Base-by-base conservation (phyloP, 2,113 vertebrate genomes). In the Trinectes maculatus region DNA sequence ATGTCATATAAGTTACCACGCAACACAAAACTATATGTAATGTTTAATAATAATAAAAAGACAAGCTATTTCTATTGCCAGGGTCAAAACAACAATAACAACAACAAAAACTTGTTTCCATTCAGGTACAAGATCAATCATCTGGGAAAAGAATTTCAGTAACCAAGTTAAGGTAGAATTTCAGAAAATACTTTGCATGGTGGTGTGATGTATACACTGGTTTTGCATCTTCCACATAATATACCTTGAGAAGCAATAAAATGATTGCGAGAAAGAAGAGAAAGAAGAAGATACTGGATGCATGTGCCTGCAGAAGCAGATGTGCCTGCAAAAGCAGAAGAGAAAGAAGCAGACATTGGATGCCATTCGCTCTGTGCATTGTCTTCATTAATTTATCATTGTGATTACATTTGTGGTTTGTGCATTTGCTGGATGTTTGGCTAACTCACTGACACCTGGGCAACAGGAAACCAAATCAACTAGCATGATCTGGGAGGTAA, bases 101-200 rank as follows among this genome's bases (percentile, higher is more conserved):
- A n/a, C n/a, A 49, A 47, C 53, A 2, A 16, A 64, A 43, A 5
- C 46, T 19, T 77, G 13, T 43, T 77, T 79, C 47, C 42, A 11
- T 63, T 2, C 47, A 93, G 92, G 84, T 43, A 25, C 80, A 64
- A 59, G 55, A 74, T 54, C 54, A 6, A 6, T 25, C 73, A 25
- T 26, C 77, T 57, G 82, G 62, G 34, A 91, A 77, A 74, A 84
- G 29, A 61, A 43, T 11, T 2, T 88, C 75, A 65, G n/a, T 37
- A 53, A 72, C 12, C 40, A 92, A 88, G 90, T 92, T 93, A 87
- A 85, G 80, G 8, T 18, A 6, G 0, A 10, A 24, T 1, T 15
- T 51, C 7, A 39, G 10, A 29, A n/a, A 1, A 18, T 21, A 11
- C 46, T 51, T 31, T 51, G 60, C 49, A 73, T 77, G 59, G 9